These are phyloP conservation scores for Pseudochromis fuscus DNA, from an alignment of 2,797 vertebrate genomes.

Conservation along the genomic window DNA sequence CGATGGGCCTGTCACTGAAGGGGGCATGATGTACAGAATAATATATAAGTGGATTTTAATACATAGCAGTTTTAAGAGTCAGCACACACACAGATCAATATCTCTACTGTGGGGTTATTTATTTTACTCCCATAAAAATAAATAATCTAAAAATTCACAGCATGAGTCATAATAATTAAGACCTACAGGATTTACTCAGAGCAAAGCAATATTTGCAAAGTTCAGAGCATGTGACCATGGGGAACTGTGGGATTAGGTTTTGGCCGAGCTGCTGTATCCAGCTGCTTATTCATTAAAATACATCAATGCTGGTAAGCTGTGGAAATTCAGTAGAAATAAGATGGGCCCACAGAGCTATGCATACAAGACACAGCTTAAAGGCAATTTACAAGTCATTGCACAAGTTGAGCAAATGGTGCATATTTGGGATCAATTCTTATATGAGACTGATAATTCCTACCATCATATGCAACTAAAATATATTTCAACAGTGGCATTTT, in stretches of 20 bases:
- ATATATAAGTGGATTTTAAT: no score
- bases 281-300: slow-evolving; percentile 23
- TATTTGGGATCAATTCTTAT: background rate
- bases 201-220: slow-evolving; percentile 29
- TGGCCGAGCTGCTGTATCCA: background rate
- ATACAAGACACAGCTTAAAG: background rate
- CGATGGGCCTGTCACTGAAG: slow-evolving; percentile 93
- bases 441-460: background rate
- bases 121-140: slow-evolving; percentile 23
- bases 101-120: no score
- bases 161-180: slow-evolving; percentile 16
- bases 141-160: slow-evolving; percentile 21
- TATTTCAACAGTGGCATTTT: background rate
- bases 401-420: background rate
- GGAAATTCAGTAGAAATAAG: background rate
- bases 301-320: background rate
- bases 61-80: no score
- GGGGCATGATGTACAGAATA: no score
- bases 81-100: no score
- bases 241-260: slow-evolving; percentile 28
- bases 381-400: background rate
- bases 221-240: background rate
- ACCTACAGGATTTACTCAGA: slow-evolving; percentile 15
- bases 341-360: background rate
- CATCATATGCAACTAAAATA: background rate